Base-by-base conservation (phyloP, 1,140 invertebrate species). In the Drosophila asahinai region DNA sequence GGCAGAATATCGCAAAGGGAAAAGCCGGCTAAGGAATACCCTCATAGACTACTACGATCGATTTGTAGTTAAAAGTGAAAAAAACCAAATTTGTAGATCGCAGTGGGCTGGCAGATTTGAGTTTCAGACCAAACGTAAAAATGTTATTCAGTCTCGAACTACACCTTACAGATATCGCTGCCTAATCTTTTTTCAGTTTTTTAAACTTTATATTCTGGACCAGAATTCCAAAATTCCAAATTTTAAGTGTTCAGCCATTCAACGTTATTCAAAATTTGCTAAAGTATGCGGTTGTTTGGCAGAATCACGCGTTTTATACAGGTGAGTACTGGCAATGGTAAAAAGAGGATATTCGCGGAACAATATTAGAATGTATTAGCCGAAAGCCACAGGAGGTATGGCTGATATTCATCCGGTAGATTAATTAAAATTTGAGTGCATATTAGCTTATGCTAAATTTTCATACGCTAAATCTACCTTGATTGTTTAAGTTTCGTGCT, bases 211-310 rank as follows among this genome's bases (percentile, higher is more conserved):
- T 15, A 30, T 42, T 33, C 47, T 42, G 5, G 22, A 40, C 17
- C 70, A 19, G 52, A 65, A 58, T 75, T 76, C 36, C 11, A 65
- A 60, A 60, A 67, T 66, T 27, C 2, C 0, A 72, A 68, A 58
- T 49, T 68, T 17, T 25, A 15, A 12, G 36, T 55, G n/a, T n/a
- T 40, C 6, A 12, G 25, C 17, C 11, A 7, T 7, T 3, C 7
- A 17, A 12, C 4, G 38, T 6, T 12, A 3, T 9, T 36, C 8
- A 15, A 9, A 36, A n/a, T 33, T 25, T 45, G 15, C 9, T 6
- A 36, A 60, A 25, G 17, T 47, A 90, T 87, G 86, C 54, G 81
- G 11, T 49, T 87, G 19, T 72, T 80, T 61, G 74, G 76, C 8
- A 82, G 83, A 75, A 48, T 82, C 19, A 38, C 67, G 8, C 74